phyloP scores from a whole-genome alignment of 1,140 invertebrate genomes.

The Bombus breviceps region DNA sequence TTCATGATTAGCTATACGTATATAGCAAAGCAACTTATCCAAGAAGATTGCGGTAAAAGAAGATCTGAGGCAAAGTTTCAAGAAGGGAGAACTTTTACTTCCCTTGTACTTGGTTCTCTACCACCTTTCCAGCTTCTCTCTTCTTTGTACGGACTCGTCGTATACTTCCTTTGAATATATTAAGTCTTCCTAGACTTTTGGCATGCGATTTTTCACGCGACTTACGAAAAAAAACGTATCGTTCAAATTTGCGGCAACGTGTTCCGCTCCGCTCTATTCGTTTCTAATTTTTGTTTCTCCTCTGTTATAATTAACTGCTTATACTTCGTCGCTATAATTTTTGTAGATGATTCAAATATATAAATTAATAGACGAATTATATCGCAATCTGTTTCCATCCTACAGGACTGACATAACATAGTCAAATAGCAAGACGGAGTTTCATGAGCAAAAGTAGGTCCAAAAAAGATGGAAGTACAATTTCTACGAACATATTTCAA shows the following conservation, averaged over 20 bases:
- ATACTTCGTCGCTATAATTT: not conserved
- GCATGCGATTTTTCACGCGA: slow-evolving; percentile 27
- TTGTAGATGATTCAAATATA: no score
- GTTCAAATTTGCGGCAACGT: not conserved
- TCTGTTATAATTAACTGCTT: no score
- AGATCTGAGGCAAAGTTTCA: slow-evolving; percentile 67
- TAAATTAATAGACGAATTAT: not conserved
- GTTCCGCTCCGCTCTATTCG: not conserved
- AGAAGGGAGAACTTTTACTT: slow-evolving; percentile 63
- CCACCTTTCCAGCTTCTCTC: slow-evolving; percentile 10
- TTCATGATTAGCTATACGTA: not conserved
- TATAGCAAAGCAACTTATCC: slow-evolving; percentile 66
- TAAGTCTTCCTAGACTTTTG: slow-evolving; percentile 32
- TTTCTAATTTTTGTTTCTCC: not conserved
- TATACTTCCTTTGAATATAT: slow-evolving; percentile 43
- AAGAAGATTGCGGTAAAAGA: slow-evolving; percentile 55
- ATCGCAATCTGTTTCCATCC: not conserved
- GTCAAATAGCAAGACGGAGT: no score
- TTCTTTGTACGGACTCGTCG: slow-evolving; percentile 29
- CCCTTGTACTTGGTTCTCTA: slow-evolving; percentile 14
- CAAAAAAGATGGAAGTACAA: not conserved
- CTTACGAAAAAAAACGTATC: not conserved
- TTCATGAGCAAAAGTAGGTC: not conserved
- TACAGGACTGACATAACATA: not conserved
- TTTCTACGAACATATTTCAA: not conserved